Evolutionary conservation across 2,797 vertebrate genomes (phyloP).

Genomic region (Danio tinwini): DNA sequence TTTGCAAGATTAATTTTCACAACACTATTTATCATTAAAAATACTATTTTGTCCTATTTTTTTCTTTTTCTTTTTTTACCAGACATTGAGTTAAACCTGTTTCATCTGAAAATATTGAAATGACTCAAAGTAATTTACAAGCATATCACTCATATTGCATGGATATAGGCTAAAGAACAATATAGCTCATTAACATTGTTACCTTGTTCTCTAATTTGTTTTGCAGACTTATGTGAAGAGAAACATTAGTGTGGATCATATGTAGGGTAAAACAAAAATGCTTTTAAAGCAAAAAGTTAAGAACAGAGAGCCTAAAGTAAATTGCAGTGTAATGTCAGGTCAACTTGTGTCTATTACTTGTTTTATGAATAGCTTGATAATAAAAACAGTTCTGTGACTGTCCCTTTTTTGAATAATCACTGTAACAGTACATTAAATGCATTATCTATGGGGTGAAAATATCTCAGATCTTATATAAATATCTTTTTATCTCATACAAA

Average conservation of each 20-base stretch:
- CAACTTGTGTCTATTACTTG: not conserved
- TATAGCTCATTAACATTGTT: no score
- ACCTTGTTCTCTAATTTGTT: no score
- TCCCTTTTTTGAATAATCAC: not conserved
- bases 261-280: not conserved
- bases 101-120: no score
- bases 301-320: not conserved
- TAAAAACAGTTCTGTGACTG: not conserved
- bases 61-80: no score
- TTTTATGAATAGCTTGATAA: not conserved
- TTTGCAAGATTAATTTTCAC: no score
- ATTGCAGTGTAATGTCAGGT: not conserved
- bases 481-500: not conserved
- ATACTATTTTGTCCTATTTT: no score
- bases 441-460: slow-evolving; percentile 1
- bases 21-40: no score
- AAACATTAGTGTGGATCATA: no score
- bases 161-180: no score
- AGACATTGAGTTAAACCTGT: no score
- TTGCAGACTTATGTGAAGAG: no score
- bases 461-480: not conserved
- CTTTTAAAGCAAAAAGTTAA: not conserved
- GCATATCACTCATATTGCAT: not conserved
- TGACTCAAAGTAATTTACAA: not conserved
- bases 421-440: not conserved